phyloP scores from a whole-genome alignment of 2,888 invertebrate species.

The Lithophane ornitopus region DNA sequence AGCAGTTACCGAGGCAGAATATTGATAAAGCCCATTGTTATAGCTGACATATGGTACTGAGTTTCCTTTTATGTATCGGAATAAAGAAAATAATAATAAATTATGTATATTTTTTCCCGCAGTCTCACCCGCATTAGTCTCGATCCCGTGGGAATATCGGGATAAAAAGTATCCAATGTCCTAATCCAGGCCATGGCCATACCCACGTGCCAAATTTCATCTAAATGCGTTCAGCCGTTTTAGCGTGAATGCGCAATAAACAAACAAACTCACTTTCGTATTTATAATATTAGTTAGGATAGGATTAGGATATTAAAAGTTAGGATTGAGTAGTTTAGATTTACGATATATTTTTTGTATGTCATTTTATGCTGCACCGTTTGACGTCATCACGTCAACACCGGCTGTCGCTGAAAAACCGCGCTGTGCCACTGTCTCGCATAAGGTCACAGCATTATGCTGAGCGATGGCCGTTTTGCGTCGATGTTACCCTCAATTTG shows the following conservation, averaged over 20 bases:
- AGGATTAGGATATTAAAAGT: no score
- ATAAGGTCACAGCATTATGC: neutral
- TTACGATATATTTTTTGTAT: neutral
- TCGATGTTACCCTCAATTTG: neutral
- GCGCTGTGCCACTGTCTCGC: neutral
- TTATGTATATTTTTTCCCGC: neutral
- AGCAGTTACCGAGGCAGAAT: conserved; percentile 53
- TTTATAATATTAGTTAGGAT: no score
- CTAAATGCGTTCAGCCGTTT: no score
- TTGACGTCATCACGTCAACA: neutral
- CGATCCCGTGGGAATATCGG: no score
- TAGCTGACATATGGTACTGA: conserved; percentile 2
- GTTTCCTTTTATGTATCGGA: neutral
- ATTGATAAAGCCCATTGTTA: conserved; percentile 52
- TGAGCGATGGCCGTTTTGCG: neutral
- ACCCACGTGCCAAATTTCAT: no score
- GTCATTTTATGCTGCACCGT: neutral
- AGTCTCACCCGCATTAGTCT: no score
- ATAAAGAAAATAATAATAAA: neutral
- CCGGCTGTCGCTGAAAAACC: neutral
- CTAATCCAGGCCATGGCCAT: no score
- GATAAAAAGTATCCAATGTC: no score
- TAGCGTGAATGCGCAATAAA: no score
- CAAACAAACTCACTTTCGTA: no score
- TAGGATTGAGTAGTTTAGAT: no score